Conservation (phyloP, 1,140 invertebrate genomes). For the Drosophila cardini region DNA sequence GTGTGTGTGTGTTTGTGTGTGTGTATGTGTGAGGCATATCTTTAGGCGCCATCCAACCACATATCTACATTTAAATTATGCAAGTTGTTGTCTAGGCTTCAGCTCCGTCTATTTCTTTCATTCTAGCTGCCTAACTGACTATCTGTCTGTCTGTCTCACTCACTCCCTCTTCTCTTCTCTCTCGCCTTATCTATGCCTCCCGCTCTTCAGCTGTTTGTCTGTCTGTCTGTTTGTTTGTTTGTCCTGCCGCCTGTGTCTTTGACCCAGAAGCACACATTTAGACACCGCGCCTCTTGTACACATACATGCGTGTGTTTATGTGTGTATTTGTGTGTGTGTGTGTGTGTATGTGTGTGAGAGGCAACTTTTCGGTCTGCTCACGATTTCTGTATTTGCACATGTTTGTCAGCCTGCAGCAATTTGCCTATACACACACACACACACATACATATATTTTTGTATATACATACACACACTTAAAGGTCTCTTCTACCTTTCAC, state of each 20-base stretch:
- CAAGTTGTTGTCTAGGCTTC: conserved; percentile 77
- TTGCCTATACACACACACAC: conserved; percentile 19
- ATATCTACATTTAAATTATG: conserved; percentile 83
- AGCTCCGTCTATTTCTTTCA: conserved; percentile 31
- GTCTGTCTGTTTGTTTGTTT: conserved; percentile 45
- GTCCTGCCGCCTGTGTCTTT: conserved; percentile 68
- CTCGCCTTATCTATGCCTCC: not conserved
- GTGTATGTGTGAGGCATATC: conserved; percentile 58
- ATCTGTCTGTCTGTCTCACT: not conserved
- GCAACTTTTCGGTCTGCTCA: conserved; percentile 60
- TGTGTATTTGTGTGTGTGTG: not conserved
- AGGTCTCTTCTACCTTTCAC: conserved; percentile 14
- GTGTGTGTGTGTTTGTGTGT: conserved; percentile 6
- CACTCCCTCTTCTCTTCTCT: not conserved
- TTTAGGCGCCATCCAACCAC: conserved; percentile 75
- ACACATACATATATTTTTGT: conserved; percentile 21
- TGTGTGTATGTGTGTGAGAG: conserved; percentile 12
- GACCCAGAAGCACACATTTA: conserved; percentile 79
- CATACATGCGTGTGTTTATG: conserved; percentile 9
- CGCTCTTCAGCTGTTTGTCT: conserved; percentile 41
- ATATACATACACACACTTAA: not conserved
- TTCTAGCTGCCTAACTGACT: conserved; percentile 6
- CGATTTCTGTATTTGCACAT: conserved; percentile 51
- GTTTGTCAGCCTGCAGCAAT: conserved; percentile 59
- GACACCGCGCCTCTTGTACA: conserved; percentile 47